A percentile compares a stretch with the other conserved stretches of the same genome.
Conservation (phyloP, 2,888 invertebrate genomes). For the Leucoptera coffeella region DNA sequence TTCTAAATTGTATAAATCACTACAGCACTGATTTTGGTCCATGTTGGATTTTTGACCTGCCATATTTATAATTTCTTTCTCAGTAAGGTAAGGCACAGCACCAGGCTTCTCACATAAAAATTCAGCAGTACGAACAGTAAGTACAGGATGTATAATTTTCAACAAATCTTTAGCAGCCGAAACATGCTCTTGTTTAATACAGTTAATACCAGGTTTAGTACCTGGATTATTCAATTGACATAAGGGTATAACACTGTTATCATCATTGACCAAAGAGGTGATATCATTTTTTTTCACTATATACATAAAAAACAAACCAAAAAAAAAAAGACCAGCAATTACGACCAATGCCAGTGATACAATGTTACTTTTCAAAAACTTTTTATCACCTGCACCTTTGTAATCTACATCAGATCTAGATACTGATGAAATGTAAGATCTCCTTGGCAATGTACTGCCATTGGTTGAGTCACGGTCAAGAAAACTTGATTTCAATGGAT, state of each 20-base stretch:
- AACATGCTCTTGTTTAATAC: slow-evolving; percentile 58
- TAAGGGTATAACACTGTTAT: slow-evolving; percentile 51
- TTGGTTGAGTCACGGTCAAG: slow-evolving; percentile 32
- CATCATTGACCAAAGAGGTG: slow-evolving; percentile 42
- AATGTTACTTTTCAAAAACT: slow-evolving; percentile 53
- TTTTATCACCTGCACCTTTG: slow-evolving; percentile 34
- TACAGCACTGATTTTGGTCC: slow-evolving; percentile 38
- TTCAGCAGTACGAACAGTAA: slow-evolving; percentile 52
- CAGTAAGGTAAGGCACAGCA: slow-evolving; percentile 53
- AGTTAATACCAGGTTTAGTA: slow-evolving; percentile 55
- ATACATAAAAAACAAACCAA: slow-evolving; percentile 60
- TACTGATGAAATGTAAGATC: slow-evolving; percentile 29
- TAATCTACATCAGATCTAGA: slow-evolving; percentile 33
- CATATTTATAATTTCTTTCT: slow-evolving; percentile 56
- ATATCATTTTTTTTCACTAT: slow-evolving; percentile 59
- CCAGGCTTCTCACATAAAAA: slow-evolving; percentile 50
- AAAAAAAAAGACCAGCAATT: slow-evolving; percentile 58
- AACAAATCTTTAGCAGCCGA: slow-evolving; percentile 58
- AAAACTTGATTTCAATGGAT: slow-evolving; percentile 19
- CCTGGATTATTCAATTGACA: slow-evolving; percentile 48
- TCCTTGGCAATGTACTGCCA: slow-evolving; percentile 26
- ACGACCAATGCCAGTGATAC: slow-evolving; percentile 60
- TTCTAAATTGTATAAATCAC: slow-evolving; percentile 59
- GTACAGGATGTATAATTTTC: slow-evolving; percentile 58
- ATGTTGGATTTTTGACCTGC: slow-evolving; percentile 23